A percentile compares a stretch with the other conserved stretches of the same genome.
phyloP scores from a whole-genome alignment of 2,797 vertebrate species.

The Heliangelus exortis region DNA sequence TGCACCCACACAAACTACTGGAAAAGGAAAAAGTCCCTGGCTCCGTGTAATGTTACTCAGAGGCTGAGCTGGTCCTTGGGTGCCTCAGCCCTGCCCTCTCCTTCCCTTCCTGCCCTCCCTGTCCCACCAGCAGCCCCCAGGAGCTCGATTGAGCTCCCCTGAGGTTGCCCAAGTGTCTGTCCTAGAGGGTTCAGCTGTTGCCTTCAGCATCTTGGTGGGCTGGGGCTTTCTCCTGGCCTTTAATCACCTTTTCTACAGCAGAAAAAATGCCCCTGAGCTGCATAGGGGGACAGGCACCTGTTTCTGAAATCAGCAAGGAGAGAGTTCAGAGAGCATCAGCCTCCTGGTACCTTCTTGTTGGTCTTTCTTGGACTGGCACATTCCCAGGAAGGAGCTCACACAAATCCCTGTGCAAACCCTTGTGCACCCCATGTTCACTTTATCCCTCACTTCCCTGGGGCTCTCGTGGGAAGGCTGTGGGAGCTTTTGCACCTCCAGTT shows the following conservation, averaged over 20 bases:
- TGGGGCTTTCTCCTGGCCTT: not conserved
- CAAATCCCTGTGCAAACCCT: not conserved
- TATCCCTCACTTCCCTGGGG: not conserved
- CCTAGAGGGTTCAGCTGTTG: not conserved
- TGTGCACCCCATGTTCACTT: not conserved
- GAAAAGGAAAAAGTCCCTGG: not conserved
- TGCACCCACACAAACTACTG: not conserved
- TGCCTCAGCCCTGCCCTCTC: not conserved
- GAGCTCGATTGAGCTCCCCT: not conserved
- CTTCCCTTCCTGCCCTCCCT: conserved; percentile 16
- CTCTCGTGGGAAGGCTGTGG: not conserved
- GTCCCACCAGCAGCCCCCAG: not conserved
- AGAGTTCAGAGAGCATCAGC: not conserved
- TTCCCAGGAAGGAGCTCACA: not conserved
- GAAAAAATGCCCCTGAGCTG: not conserved
- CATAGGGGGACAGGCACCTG: not conserved
- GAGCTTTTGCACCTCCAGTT: not conserved
- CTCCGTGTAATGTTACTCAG: not conserved
- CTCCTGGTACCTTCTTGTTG: fast-evolving
- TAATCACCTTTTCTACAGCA: not conserved
- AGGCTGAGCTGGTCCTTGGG: not conserved
- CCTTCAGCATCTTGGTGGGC: not conserved
- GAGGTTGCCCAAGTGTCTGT: not conserved
- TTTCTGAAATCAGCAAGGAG: not conserved
- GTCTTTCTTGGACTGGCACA: not conserved